Base-by-base conservation (phyloP, 2,113 vertebrate genomes). In the Nyctibius bracteatus region DNA sequence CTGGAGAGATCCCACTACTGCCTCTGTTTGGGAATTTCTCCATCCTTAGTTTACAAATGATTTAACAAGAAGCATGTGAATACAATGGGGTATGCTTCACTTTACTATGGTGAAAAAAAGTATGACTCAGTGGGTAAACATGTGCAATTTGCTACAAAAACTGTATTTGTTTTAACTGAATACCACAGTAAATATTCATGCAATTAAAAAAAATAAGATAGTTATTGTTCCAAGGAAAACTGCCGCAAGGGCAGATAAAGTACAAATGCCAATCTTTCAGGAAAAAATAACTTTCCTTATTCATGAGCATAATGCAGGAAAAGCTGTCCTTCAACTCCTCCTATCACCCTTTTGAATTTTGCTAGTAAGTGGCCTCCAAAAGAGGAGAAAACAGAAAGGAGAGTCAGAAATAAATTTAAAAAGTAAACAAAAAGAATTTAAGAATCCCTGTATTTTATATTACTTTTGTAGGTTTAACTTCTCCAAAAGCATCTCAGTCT, bases 141-240 rank as follows among this genome's bases (percentile, higher is more conserved):
- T 63, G 72, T 95, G 87, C 88, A 97, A 98, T 95, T 74, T 92
- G 92, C 77, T 92, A 95, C 70, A 94, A 81, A 94, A 96, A 95
- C 66, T 77, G 1, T 77, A 67, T 94, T 97, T 96, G 84, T 94
- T 94, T 97, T 86, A 92, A 82, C 49, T 94, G 95, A 97, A 97
- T 98, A 93, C 94, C 94, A 98, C 61, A 96, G 85, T 90, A 94
- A 93, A 97, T 95, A 97, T 75, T 97, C 95, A 97, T 21, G 61
- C 71, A 75, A 92, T 77, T 95, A 93, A 96, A 52, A 74, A 84
- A 81, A 55, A 41, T 7, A 86, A 95, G 83, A 92, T 90, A 33
- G 68, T 88, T 91, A 92, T 95, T 97, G 94, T 97, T 96, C 90
- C 89, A 82, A 77, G 75, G 9, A 97, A 94, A 96, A 93, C 68